phyloP scores from a whole-genome alignment of 1,140 invertebrate genomes.

The Caerostris darwini region DNA sequence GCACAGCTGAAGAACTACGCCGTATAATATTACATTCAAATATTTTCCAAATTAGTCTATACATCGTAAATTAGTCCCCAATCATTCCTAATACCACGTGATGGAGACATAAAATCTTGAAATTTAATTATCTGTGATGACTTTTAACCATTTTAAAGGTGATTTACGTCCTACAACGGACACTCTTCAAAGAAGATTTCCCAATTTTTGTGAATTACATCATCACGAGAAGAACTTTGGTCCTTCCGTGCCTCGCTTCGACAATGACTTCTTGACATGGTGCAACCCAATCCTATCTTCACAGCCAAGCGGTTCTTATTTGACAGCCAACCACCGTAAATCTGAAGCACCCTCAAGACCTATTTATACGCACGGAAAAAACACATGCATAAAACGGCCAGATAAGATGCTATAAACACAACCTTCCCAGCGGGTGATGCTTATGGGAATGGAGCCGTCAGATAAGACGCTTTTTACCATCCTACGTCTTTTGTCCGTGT shows the following conservation, averaged over 20 bases:
- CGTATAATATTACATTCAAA: neutral
- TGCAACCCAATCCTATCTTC: slow-evolving; percentile 42
- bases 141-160: neutral
- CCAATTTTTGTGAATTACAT: neutral
- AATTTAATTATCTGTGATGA: neutral
- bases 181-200: neutral
- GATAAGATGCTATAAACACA: slow-evolving; percentile 52
- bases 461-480: neutral
- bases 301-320: neutral
- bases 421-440: slow-evolving; percentile 17
- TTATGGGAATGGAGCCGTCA: neutral
- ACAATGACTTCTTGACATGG: neutral
- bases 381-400: slow-evolving; percentile 4
- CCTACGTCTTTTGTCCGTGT: slow-evolving; percentile 34
- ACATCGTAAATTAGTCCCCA: neutral
- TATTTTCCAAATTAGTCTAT: neutral
- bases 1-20: neutral
- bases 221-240: neutral
- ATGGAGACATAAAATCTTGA: neutral
- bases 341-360: slow-evolving; percentile 29
- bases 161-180: neutral
- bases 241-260: neutral
- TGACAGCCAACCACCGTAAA: neutral
- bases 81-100: neutral
- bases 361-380: slow-evolving; percentile 33